Evolutionary conservation across 1,140 invertebrate species (phyloP).

Genomic region (Ditylenchus dipsaci): DNA sequence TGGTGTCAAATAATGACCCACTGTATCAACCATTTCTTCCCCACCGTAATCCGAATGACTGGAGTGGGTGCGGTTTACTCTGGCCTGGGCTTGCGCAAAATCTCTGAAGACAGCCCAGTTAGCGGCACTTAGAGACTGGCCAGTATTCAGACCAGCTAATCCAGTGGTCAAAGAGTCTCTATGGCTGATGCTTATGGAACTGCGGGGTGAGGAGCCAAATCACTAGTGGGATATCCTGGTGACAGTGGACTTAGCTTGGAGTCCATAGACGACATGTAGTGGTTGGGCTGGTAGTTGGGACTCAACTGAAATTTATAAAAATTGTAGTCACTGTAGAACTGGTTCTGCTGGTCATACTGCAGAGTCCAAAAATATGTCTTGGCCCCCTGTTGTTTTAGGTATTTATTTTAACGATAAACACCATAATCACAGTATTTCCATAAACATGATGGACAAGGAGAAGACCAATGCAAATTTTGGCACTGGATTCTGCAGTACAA

Average conservation of each 20-base stretch:
- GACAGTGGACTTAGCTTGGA: slow-evolving; percentile 51
- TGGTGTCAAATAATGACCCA: slow-evolving; percentile 45
- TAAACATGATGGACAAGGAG: too few relatives aligned
- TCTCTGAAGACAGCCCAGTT: slow-evolving; percentile 55
- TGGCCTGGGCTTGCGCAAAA: slow-evolving; percentile 34
- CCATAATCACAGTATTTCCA: too few relatives aligned
- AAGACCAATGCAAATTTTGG: too few relatives aligned
- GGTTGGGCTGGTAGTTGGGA: slow-evolving; percentile 42
- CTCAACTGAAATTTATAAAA: slow-evolving; percentile 44
- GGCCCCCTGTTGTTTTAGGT: neutral
- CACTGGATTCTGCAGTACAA: neutral
- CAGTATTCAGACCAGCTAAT: neutral
- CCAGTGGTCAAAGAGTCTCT: slow-evolving; percentile 1
- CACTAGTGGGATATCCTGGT: slow-evolving; percentile 49
- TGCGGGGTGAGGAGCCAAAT: slow-evolving; percentile 47
- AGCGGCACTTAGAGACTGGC: slow-evolving; percentile 5
- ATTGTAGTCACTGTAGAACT: too few relatives aligned
- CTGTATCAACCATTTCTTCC: slow-evolving; percentile 16
- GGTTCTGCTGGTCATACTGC: too few relatives aligned
- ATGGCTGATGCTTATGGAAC: slow-evolving; percentile 36
- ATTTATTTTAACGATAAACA: too few relatives aligned
- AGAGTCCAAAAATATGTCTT: too few relatives aligned
- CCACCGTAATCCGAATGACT: slow-evolving; percentile 19
- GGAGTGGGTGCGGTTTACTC: slow-evolving; percentile 8
- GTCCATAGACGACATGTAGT: slow-evolving; percentile 21